A percentile compares a stretch with the other conserved stretches of the same genome.
Conservation (phyloP, 2,888 invertebrate genomes). For the Sycophila texana region DNA sequence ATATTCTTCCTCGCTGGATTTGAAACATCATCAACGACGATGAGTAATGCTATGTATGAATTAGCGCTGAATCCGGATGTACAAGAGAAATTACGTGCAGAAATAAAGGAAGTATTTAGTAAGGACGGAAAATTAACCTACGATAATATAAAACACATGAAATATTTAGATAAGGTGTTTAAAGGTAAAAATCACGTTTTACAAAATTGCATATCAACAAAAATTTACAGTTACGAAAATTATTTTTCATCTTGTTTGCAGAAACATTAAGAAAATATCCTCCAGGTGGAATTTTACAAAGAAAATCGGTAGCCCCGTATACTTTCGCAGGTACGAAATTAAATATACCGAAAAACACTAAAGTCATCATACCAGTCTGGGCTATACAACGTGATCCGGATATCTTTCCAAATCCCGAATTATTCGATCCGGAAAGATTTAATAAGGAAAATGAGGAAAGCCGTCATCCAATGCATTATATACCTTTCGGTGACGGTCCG, state of each 20-base stretch:
- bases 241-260: constrained; percentile 54
- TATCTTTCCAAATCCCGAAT: constrained; percentile 60
- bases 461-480: constrained; percentile 58
- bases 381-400: constrained; percentile 59
- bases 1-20: constrained; percentile 77
- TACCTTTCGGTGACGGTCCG: constrained; percentile 70
- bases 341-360: constrained; percentile 57
- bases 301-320: constrained; percentile 66
- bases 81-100: constrained; percentile 71
- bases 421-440: constrained; percentile 64
- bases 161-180: constrained; percentile 74
- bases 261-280: constrained; percentile 77
- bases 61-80: constrained; percentile 72
- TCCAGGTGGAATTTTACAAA: constrained; percentile 67
- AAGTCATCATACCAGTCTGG: constrained; percentile 54
- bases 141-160: constrained; percentile 73
- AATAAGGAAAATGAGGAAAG: constrained; percentile 56
- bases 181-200: constrained; percentile 63
- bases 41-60: constrained; percentile 73
- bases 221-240: background rate
- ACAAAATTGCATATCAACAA: background rate
- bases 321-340: constrained; percentile 63
- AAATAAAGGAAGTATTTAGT: constrained; percentile 68
- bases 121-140: constrained; percentile 70
- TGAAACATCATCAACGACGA: constrained; percentile 75